These are phyloP conservation scores for Micropoecilia bifurca DNA, from an alignment of 2,797 vertebrate species.

Conservation along the genomic window DNA sequence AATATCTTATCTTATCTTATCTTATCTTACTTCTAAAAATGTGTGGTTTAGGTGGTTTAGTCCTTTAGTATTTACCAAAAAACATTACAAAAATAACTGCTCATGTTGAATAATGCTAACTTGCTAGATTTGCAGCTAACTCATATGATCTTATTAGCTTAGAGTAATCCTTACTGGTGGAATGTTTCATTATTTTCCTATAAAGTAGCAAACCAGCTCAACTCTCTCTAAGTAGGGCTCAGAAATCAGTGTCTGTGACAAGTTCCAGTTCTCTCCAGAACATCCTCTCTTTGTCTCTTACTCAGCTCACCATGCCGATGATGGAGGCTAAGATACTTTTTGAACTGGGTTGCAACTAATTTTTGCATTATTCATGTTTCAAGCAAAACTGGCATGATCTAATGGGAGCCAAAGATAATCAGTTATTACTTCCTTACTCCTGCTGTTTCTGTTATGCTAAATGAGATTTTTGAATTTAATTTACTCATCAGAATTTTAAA, in stretches of 20 bases:
- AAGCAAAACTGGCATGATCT: neutral
- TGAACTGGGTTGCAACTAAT: neutral
- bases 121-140: neutral
- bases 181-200: neutral
- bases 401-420: neutral
- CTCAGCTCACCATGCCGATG: neutral
- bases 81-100: neutral
- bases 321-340: neutral
- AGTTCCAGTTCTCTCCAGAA: neutral
- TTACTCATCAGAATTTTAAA: neutral
- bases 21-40: neutral
- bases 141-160: neutral
- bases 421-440: neutral
- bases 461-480: neutral
- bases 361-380: neutral
- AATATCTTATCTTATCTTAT: no score
- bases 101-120: neutral
- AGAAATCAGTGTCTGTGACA: neutral
- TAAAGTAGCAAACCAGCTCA: neutral
- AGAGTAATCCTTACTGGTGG: neutral
- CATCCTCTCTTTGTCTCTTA: neutral
- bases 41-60: no score
- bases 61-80: neutral
- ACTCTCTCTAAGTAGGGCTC: neutral
- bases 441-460: neutral